phyloP scores from a whole-genome alignment of 2,797 vertebrate genomes.

The Orientallactaga sibirica region DNA sequence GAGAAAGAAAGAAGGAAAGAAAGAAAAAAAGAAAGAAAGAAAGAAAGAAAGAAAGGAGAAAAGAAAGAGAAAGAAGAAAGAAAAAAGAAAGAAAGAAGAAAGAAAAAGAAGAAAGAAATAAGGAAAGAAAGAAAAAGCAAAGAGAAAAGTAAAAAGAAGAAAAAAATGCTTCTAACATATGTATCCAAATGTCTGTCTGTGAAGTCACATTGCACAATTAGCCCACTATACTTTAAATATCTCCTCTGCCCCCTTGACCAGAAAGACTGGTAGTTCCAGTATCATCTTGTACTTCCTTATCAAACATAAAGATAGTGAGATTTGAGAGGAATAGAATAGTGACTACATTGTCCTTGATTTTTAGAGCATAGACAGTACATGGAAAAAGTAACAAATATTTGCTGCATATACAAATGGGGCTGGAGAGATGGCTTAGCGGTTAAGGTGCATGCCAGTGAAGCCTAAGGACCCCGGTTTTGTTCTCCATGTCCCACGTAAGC shows the following conservation, averaged over 20 bases:
- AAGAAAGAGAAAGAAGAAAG: too few relatives aligned
- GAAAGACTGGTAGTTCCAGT: not conserved
- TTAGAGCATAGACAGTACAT: not conserved
- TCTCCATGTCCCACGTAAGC: too few relatives aligned
- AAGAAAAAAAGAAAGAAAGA: too few relatives aligned
- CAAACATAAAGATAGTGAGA: not conserved
- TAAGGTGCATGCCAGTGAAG: too few relatives aligned
- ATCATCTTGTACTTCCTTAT: not conserved
- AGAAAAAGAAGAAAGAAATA: too few relatives aligned
- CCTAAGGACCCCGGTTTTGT: too few relatives aligned
- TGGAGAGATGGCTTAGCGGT: too few relatives aligned
- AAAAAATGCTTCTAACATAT: not conserved
- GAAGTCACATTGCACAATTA: constrained; percentile 14
- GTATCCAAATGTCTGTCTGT: not conserved
- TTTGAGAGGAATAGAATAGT: not conserved
- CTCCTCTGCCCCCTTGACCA: not conserved
- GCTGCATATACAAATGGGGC: not conserved
- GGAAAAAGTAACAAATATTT: constrained; percentile 21
- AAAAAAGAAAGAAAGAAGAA: too few relatives aligned
- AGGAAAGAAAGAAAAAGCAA: too few relatives aligned
- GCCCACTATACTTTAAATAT: constrained; percentile 8
- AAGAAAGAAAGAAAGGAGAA: too few relatives aligned
- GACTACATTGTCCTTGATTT: not conserved
- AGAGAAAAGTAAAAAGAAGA: too few relatives aligned
- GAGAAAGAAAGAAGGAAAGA: too few relatives aligned